Evolutionary conservation across 2,797 vertebrate species (phyloP).

Genomic region (Melopsittacus undulatus): DNA sequence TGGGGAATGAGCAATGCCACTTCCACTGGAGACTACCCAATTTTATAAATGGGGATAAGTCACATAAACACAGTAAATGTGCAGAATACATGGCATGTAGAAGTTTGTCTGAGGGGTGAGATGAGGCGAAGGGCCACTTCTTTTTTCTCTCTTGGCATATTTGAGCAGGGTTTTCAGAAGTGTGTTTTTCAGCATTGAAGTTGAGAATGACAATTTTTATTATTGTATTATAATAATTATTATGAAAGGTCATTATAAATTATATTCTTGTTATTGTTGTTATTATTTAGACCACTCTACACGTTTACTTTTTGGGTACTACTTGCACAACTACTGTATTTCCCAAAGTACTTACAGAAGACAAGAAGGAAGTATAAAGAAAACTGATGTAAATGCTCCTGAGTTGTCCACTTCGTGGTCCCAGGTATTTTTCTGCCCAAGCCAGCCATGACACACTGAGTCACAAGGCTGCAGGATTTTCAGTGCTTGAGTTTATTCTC

Average conservation of each 20-base stretch:
- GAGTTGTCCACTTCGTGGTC: not conserved
- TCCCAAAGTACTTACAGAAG: not conserved
- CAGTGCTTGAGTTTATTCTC: not conserved
- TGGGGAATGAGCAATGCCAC: not conserved
- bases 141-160: not conserved
- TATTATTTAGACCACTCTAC: not conserved
- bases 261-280: accelerated
- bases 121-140: not conserved
- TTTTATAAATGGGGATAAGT: not conserved
- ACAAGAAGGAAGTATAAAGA: not conserved
- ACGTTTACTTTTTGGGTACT: not conserved
- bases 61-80: accelerated
- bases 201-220: not conserved
- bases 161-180: not conserved
- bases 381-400: not conserved
- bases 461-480: not conserved
- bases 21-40: accelerated
- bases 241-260: too few relatives aligned
- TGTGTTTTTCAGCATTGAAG: not conserved
- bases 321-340: not conserved
- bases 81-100: accelerated
- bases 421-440: not conserved
- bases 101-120: not conserved
- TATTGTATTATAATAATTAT: not conserved
- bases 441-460: not conserved